Evolutionary conservation across 2,113 vertebrate genomes (phyloP).

Genomic region (Paramisgurnus dabryanus): DNA sequence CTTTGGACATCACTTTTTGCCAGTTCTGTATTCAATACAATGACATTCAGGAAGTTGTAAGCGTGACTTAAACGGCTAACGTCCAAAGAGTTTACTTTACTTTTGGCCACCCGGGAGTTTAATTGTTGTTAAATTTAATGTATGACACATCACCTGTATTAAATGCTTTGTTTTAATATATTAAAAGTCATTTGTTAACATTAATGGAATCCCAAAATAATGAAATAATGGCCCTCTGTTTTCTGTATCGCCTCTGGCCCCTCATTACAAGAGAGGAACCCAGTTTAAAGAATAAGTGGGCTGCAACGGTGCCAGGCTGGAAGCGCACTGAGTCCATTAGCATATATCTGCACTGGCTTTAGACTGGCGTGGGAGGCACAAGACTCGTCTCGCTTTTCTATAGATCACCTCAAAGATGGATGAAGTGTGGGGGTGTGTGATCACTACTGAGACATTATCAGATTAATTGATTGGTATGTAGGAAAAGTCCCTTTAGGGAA

Average conservation of each 20-base stretch:
- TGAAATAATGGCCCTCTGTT: constrained; percentile 1
- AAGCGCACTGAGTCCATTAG: constrained; percentile 22
- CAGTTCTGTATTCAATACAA: too few species aligned
- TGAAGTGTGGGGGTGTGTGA: constrained; percentile 24
- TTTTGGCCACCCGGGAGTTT: neutral
- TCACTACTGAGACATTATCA: constrained; percentile 22
- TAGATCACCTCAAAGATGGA: constrained; percentile 30
- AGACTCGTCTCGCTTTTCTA: constrained; percentile 14
- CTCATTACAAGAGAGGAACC: constrained; percentile 8
- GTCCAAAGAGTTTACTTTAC: neutral
- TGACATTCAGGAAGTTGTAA: too few species aligned
- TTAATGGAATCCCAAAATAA: neutral
- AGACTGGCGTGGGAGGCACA: neutral
- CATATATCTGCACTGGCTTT: constrained; percentile 32
- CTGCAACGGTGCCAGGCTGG: neutral
- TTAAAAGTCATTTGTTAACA: neutral
- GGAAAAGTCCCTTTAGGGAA: neutral
- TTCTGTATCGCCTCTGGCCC: neutral
- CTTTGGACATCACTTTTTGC: too few species aligned
- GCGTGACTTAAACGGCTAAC: too few species aligned
- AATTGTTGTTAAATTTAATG: too few species aligned
- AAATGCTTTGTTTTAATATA: constrained; percentile 3
- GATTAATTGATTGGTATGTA: constrained; percentile 15
- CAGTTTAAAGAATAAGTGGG: constrained; percentile 26
- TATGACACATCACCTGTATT: neutral